phyloP scores from a whole-genome alignment of 2,888 invertebrate species.

The Drosophila pseudotalamancana region DNA sequence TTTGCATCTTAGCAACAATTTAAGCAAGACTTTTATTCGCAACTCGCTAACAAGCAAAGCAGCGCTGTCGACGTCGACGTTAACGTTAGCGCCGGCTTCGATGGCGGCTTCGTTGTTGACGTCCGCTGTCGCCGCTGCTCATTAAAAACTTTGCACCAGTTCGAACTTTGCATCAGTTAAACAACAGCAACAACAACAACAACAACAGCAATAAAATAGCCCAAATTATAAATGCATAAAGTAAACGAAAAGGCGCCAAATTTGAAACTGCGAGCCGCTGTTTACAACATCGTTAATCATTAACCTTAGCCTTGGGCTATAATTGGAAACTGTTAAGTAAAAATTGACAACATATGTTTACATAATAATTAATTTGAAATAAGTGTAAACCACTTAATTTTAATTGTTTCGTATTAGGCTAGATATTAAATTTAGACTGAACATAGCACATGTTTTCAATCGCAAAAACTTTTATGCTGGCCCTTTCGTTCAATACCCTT shows the following conservation, averaged over 20 bases:
- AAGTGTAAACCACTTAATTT: too few species aligned
- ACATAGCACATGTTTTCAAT: too few species aligned
- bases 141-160: slow-evolving; percentile 74
- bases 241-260: slow-evolving; percentile 52
- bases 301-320: too few species aligned
- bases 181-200: slow-evolving; percentile 49
- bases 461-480: too few species aligned
- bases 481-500: too few species aligned
- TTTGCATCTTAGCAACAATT: slow-evolving; percentile 59
- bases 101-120: slow-evolving; percentile 40
- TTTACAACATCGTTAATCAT: slow-evolving; percentile 17
- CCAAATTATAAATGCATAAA: slow-evolving; percentile 71
- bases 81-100: too few species aligned
- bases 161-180: slow-evolving; percentile 74
- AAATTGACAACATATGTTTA: too few species aligned
- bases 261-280: slow-evolving; percentile 8
- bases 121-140: slow-evolving; percentile 63
- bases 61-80: slow-evolving; percentile 12
- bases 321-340: slow-evolving; percentile 1
- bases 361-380: neutral
- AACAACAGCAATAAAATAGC: slow-evolving; percentile 30
- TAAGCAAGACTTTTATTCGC: slow-evolving; percentile 30
- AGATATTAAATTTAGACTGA: too few species aligned
- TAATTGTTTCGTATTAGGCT: too few species aligned
- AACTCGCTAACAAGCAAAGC: slow-evolving; percentile 48